phyloP scores from a whole-genome alignment of 2,888 invertebrate species.

The Boloria selene region DNA sequence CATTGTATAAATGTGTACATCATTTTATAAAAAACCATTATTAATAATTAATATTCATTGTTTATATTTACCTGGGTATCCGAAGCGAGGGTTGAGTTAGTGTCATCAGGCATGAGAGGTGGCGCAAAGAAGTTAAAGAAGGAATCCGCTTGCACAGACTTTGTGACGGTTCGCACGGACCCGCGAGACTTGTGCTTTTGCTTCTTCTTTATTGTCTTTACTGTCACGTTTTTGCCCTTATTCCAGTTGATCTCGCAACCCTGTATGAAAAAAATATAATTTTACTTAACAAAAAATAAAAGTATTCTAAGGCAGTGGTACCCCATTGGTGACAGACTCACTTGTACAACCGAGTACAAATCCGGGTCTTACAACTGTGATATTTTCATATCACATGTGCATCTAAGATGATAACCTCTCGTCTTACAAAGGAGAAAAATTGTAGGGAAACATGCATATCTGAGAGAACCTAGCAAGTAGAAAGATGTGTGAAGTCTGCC shows the following conservation, averaged over 20 bases:
- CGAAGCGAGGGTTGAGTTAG: conserved; percentile 91
- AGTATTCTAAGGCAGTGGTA: too few relatives aligned
- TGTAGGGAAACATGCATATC: too few relatives aligned
- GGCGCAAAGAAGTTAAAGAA: conserved; percentile 99
- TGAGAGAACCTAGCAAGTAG: too few relatives aligned
- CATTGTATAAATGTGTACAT: too few relatives aligned
- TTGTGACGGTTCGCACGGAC: conserved; percentile 95
- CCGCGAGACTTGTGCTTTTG: conserved; percentile 99
- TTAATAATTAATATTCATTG: neutral
- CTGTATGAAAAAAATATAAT: conserved; percentile 50
- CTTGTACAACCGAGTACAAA: too few relatives aligned
- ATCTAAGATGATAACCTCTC: too few relatives aligned
- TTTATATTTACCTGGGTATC: conserved; percentile 86
- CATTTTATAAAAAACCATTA: too few relatives aligned
- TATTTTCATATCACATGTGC: too few relatives aligned
- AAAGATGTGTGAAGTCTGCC: too few relatives aligned
- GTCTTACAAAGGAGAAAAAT: too few relatives aligned
- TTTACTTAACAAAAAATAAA: neutral
- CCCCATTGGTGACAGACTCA: too few relatives aligned
- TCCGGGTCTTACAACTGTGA: too few relatives aligned
- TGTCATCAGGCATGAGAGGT: conserved; percentile 92
- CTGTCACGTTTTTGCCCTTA: conserved; percentile 97
- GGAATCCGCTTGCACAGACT: conserved; percentile 97
- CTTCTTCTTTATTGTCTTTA: conserved; percentile 98
- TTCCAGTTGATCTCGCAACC: conserved; percentile 99